These are phyloP conservation scores for Penaeus chinensis DNA, from an alignment of 1,140 invertebrate genomes.

Conservation along the genomic window DNA sequence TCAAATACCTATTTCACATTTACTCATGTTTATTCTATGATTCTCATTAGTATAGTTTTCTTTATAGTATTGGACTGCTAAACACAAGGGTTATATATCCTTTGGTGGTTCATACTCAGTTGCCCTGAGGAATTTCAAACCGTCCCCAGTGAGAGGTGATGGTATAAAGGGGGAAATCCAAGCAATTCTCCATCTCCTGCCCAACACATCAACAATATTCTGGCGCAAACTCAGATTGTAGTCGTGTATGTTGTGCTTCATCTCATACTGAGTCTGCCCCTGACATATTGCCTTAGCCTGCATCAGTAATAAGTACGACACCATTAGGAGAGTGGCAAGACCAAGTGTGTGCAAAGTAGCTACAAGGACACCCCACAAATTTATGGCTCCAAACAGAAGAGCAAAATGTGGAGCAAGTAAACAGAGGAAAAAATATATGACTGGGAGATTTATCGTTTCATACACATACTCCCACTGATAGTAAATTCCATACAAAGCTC, in stretches of 20 bases:
- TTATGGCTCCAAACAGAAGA: conserved; percentile 44
- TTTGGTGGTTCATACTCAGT: conserved; percentile 52
- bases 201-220: conserved; percentile 49
- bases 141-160: conserved; percentile 47
- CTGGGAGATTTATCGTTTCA: conserved; percentile 41
- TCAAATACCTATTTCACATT: no score
- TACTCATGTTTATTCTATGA: no score
- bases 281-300: conserved; percentile 42
- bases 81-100: conserved; percentile 14
- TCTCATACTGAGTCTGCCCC: conserved; percentile 52
- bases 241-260: conserved; percentile 47
- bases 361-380: conserved; percentile 48
- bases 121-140: conserved; percentile 29
- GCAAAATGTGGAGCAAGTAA: conserved; percentile 49
- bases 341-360: conserved; percentile 45
- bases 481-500: conserved; percentile 45
- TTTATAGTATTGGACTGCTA: no score
- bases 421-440: conserved; percentile 39
- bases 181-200: conserved; percentile 45
- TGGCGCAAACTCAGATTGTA: conserved; percentile 42
- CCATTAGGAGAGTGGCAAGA: conserved; percentile 32
- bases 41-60: no score
- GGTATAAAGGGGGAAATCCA: conserved; percentile 44
- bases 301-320: conserved; percentile 18
- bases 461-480: conserved; percentile 57